These are phyloP conservation scores for Sinocyclocheilus anshuiensis DNA, from an alignment of 2,113 vertebrate genomes.

Conservation along the genomic window DNA sequence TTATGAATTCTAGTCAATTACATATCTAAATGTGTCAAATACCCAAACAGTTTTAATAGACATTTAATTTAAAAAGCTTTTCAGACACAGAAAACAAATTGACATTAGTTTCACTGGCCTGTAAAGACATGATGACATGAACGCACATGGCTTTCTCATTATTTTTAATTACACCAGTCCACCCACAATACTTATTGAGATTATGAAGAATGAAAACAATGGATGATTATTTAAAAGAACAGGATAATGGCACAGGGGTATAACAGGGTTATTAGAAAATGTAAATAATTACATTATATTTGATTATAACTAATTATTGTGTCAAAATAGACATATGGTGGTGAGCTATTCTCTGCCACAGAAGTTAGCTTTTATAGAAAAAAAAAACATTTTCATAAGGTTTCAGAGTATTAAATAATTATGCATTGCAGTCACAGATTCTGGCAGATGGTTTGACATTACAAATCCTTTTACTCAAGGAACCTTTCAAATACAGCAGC, in stretches of 20 bases:
- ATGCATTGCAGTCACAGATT: not conserved
- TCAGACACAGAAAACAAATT: not conserved
- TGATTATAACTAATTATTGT: not conserved
- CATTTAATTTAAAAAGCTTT: not conserved
- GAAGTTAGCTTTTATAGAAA: not conserved
- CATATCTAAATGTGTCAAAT: not conserved
- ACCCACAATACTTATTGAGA: not conserved
- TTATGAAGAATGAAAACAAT: not conserved
- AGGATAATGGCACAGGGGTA: not conserved
- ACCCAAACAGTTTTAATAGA: not conserved
- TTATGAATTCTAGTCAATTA: not conserved
- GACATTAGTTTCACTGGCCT: not conserved
- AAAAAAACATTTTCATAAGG: not conserved
- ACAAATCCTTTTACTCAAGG: not conserved
- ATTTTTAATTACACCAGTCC: not conserved
- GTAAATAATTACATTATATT: not conserved
- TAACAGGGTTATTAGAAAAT: not conserved
- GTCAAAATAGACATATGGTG: not conserved
- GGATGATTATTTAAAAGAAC: constrained; percentile 3
- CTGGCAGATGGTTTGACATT: constrained; percentile 31
- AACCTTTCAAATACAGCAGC: not conserved
- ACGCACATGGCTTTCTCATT: not conserved
- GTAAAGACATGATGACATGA: not conserved
- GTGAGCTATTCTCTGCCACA: not conserved
- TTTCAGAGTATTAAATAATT: constrained; percentile 9